These are phyloP conservation scores for Agrochola circellaris DNA, from an alignment of 2,888 invertebrate species.

Conservation along the genomic window DNA sequence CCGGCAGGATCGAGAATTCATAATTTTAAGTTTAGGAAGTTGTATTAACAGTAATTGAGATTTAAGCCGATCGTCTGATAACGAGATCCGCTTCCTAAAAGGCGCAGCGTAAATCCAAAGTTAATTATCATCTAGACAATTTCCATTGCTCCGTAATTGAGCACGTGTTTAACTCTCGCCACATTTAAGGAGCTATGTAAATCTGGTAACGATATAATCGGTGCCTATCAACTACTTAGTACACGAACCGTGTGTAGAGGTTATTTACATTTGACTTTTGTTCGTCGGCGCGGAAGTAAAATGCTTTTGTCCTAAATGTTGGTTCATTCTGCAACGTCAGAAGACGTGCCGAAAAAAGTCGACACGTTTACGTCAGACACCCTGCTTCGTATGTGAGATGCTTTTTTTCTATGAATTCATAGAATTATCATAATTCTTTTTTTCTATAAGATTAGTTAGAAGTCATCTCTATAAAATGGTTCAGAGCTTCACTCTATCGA, in stretches of 20 bases:
- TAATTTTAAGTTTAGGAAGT: constrained; percentile 87
- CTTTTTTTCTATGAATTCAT: background rate
- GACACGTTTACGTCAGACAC: constrained; percentile 26
- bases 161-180: constrained; percentile 57
- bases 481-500: background rate
- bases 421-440: background rate
- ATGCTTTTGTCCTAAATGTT: constrained; percentile 84
- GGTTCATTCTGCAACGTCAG: constrained; percentile 66
- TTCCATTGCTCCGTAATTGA: constrained; percentile 75
- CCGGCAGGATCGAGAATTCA: constrained; percentile 85
- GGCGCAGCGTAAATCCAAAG: constrained; percentile 62
- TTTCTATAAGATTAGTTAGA: background rate
- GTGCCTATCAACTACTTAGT: constrained; percentile 76
- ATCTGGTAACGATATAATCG: constrained; percentile 70
- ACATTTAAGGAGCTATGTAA: constrained; percentile 73
- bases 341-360: constrained; percentile 51
- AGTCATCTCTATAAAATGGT: background rate
- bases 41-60: constrained; percentile 80
- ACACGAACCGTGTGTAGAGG: constrained; percentile 81
- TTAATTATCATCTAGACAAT: constrained; percentile 64
- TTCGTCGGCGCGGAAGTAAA: constrained; percentile 86
- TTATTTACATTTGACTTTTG: constrained; percentile 90
- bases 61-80: constrained; percentile 79
- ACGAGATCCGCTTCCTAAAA: constrained; percentile 87
- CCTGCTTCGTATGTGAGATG: background rate